Percentiles rank a stretch among this genome's conserved stretches.
Conservation (phyloP, 2,888 invertebrate species). For the Pristionchus japonicus region DNA sequence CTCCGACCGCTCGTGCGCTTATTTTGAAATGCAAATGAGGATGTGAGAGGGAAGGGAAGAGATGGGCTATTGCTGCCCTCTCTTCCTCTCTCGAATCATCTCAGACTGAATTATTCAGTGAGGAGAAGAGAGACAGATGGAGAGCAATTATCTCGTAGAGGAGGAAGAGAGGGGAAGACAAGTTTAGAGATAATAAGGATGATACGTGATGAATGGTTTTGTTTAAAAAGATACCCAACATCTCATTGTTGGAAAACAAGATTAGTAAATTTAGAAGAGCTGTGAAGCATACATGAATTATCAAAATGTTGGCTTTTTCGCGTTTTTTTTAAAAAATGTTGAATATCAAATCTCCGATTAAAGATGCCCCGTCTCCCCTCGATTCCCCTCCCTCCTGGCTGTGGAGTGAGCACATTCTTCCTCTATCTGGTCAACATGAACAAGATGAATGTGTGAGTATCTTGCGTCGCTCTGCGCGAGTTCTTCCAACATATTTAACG, state of each 20-base stretch:
- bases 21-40: conserved; percentile 40
- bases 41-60: background rate
- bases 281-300: too few species aligned
- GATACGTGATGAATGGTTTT: background rate
- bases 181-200: background rate
- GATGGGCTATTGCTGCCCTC: conserved; percentile 12
- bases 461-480: background rate
- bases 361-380: conserved; percentile 35
- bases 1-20: background rate
- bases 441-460: conserved; percentile 22
- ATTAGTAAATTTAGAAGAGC: too few species aligned
- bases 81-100: conserved; percentile 23
- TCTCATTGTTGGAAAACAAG: too few species aligned
- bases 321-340: background rate
- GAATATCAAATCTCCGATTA: too few species aligned
- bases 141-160: conserved; percentile 17
- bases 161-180: background rate
- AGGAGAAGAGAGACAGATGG: conserved; percentile 4
- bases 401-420: conserved; percentile 16
- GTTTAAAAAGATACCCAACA: too few species aligned
- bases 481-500: background rate
- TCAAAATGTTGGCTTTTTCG: too few species aligned
- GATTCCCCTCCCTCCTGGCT: background rate
- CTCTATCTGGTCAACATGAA: conserved; percentile 36
- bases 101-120: conserved; percentile 29